phyloP scores from a whole-genome alignment of 2,888 invertebrate genomes.

The Apodemia duryi region DNA sequence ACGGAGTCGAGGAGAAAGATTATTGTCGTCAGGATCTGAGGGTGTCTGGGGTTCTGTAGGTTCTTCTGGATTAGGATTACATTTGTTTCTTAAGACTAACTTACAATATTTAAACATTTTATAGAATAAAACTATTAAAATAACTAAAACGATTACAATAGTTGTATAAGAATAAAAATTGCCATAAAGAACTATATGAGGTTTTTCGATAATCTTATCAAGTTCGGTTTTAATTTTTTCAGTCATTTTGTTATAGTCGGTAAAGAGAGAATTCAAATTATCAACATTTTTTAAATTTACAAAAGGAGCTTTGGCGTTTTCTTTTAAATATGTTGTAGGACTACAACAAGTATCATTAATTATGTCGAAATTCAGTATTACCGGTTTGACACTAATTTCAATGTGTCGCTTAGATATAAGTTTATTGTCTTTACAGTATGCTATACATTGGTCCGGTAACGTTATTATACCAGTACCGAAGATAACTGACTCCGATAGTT shows the following conservation, averaged over 20 bases:
- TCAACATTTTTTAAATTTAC: background rate
- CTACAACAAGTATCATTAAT: background rate
- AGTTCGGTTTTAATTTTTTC: background rate
- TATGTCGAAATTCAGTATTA: background rate
- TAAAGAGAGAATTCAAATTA: background rate
- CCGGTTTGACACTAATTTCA: background rate
- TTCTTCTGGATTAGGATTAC: background rate
- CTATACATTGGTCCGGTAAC: background rate
- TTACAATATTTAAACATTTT: background rate
- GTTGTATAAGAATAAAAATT: slow-evolving; percentile 2
- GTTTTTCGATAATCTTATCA: background rate
- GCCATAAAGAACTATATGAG: background rate
- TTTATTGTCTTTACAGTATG: slow-evolving; percentile 1
- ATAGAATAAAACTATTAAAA: background rate
- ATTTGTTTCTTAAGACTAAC: background rate
- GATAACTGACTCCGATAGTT: background rate
- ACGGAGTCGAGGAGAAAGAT: background rate
- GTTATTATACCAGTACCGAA: background rate
- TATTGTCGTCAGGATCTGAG: background rate
- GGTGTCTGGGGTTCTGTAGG: background rate
- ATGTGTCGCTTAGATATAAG: slow-evolving; percentile 7
- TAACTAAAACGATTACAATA: background rate
- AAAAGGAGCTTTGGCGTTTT: background rate
- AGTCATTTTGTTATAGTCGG: background rate
- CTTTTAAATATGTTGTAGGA: background rate